Evolutionary conservation across 2,113 vertebrate genomes (phyloP).

Genomic region (Cheirogaleus medius): DNA sequence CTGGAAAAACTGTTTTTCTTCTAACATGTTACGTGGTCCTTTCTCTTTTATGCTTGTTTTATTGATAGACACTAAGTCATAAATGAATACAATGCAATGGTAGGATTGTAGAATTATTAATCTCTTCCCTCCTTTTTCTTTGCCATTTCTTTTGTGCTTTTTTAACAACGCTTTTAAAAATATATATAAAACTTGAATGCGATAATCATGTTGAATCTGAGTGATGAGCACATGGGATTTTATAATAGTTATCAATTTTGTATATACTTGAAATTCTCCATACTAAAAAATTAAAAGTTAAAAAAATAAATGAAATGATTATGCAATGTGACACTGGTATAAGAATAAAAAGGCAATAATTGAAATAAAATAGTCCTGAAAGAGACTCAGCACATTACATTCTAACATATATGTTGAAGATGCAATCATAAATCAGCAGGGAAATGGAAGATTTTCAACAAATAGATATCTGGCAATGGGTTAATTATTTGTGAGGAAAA

Average conservation of each 20-base stretch:
- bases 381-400: background rate
- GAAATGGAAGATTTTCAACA: background rate
- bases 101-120: background rate
- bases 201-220: background rate
- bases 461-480: background rate
- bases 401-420: background rate
- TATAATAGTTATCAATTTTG: background rate
- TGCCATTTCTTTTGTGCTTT: background rate
- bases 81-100: background rate
- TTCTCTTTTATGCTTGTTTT: background rate
- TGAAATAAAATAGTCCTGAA: background rate
- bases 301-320: background rate
- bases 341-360: background rate
- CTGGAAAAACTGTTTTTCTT: background rate
- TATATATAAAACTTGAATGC: background rate
- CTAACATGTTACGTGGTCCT: background rate
- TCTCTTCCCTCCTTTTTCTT: background rate
- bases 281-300: conserved; percentile 9
- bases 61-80: background rate
- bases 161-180: background rate
- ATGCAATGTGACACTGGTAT: background rate
- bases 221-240: background rate
- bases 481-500: background rate
- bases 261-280: background rate
- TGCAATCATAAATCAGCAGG: background rate